Percentiles rank a stretch among this genome's conserved stretches.
These are phyloP conservation scores for Stegodyphus dumicola DNA, from an alignment of 1,140 invertebrate species.

Conservation along the genomic window DNA sequence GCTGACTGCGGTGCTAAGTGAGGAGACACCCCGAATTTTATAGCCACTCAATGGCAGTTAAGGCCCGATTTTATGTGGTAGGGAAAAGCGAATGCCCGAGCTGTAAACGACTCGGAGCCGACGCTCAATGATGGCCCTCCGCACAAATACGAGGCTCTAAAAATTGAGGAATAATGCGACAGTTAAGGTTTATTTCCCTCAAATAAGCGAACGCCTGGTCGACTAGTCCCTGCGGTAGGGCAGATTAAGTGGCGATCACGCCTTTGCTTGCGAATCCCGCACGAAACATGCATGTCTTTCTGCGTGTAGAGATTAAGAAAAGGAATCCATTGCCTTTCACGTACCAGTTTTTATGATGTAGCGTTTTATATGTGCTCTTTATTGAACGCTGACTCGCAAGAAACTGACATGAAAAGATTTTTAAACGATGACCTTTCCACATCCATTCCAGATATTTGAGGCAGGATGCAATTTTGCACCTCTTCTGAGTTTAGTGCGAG, in stretches of 20 bases:
- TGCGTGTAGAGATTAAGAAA: slow-evolving; percentile 4
- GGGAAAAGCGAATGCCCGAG: slow-evolving; percentile 44
- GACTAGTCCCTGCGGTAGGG: slow-evolving; percentile 41
- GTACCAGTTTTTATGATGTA: background rate
- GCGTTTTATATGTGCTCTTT: background rate
- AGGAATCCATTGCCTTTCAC: background rate
- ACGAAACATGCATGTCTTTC: slow-evolving; percentile 7
- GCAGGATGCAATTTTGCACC: too few relatives aligned
- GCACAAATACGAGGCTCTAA: slow-evolving; percentile 58
- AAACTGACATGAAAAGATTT: background rate
- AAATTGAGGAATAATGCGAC: slow-evolving; percentile 59
- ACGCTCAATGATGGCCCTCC: slow-evolving; percentile 24
- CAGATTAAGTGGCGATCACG: slow-evolving; percentile 54
- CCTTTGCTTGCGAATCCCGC: slow-evolving; percentile 21
- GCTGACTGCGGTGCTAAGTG: slow-evolving; percentile 40
- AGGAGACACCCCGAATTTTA: slow-evolving; percentile 35
- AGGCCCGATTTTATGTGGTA: slow-evolving; percentile 54
- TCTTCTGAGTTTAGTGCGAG: too few relatives aligned
- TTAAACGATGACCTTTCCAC: background rate
- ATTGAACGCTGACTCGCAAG: slow-evolving; percentile 2
- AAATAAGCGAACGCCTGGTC: slow-evolving; percentile 39
- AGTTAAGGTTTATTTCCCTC: slow-evolving; percentile 61
- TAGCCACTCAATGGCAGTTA: slow-evolving; percentile 60
- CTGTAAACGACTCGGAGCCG: slow-evolving; percentile 41
- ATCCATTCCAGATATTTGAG: too few relatives aligned